phyloP scores from a whole-genome alignment of 2,113 vertebrate species.

The Elaphurus davidianus region DNA sequence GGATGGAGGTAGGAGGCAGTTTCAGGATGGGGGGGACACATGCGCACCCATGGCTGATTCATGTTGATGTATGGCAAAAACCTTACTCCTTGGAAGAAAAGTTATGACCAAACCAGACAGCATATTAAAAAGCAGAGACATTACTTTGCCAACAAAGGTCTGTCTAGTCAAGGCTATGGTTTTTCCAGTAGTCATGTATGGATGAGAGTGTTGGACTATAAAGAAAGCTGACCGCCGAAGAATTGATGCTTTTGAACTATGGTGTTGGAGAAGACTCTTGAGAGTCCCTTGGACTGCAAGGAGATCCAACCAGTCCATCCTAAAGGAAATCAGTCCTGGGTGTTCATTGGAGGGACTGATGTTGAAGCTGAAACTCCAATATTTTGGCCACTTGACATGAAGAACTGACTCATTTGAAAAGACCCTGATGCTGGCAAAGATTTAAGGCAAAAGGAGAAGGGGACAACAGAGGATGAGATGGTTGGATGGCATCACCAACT shows the following conservation, averaged over 20 bases:
- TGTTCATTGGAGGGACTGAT: neutral
- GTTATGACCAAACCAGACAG: neutral
- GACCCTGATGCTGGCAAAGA: neutral
- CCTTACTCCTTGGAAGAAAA: neutral
- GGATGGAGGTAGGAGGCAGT: rapidly evolving
- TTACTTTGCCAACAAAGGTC: neutral
- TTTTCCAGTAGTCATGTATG: neutral
- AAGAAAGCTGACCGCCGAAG: rapidly evolving
- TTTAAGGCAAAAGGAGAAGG: neutral
- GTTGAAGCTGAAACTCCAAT: neutral
- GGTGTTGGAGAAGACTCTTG: neutral
- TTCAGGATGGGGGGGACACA: neutral
- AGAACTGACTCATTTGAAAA: neutral
- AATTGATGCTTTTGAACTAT: neutral
- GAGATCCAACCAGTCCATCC: neutral
- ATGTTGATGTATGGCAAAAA: neutral
- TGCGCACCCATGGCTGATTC: neutral
- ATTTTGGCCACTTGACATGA: neutral
- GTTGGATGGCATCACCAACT: neutral
- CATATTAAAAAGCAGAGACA: neutral
- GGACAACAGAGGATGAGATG: neutral
- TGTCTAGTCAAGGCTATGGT: rapidly evolving
- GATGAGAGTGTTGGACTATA: neutral
- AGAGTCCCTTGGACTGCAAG: neutral
- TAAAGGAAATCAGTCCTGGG: neutral